Evolutionary conservation across 2,113 vertebrate species (phyloP), one percentile per base, ranked within the genome.

Genomic region (Sialia sialis): DNA sequence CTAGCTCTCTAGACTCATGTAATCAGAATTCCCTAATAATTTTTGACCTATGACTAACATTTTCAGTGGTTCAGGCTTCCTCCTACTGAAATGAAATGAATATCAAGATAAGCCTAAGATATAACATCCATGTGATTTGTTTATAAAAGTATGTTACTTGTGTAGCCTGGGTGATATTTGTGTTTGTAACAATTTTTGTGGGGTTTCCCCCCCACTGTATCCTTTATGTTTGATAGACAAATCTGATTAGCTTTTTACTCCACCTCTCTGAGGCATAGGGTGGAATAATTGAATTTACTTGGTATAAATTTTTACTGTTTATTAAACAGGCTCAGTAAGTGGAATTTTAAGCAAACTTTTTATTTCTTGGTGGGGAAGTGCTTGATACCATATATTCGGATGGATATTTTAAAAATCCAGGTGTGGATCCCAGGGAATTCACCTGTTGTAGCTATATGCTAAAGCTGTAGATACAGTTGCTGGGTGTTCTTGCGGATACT

Each of bases 161-260:
- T 30, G 11, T 85, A 76, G 54, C 6, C 26, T 49, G 13, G 3
- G 6, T 51, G 25, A 32, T 48, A 41, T 60, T 88, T 85, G 21
- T 73, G 51, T 20, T 22, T 70, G 16, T 82, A 38, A 39, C 0
- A 1, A 13, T 34, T 49, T 16, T 38, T 38, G 9, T 4, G 22
- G 26, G 11, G 1, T 29, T 59, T 29, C 4, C 9, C 13, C 5
- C 10, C 7, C 9, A 2, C 44, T 26, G 2, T 38, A 12, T 34
- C 13, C 7, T 27, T 48, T 48, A 29, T 23, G 2, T 49, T 21
- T 18, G 13, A 30, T 38, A 30, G 6, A 25, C 10, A 26, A 66
- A 30, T 21, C 0, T 0, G 30, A 32, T 67, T n/a, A 11, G 2
- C 4, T 55, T 76, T 80, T 54, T 17, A 27, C 12, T 82, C 55